Percentiles rank a stretch among this genome's conserved stretches.
Conservation (phyloP, 2,888 invertebrate species). For the Taphrorychus bicolor region DNA sequence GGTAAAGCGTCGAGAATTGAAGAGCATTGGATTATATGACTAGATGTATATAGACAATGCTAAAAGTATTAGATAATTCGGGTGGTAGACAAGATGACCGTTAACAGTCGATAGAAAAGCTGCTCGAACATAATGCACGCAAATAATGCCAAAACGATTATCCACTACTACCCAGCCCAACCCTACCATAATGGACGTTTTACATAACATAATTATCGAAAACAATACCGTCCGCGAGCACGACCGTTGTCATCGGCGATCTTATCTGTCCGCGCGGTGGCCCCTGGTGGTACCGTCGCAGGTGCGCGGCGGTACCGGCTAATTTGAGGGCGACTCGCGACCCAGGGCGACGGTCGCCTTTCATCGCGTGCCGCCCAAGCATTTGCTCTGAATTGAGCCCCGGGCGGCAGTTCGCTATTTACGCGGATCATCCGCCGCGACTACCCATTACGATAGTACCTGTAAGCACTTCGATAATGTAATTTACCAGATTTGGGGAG, state of each 20-base stretch:
- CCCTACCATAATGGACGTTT: background rate
- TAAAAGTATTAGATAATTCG: too few species aligned
- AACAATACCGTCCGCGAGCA: slow-evolving; percentile 5
- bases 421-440: slow-evolving; percentile 21
- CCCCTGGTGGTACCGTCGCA: slow-evolving; percentile 30
- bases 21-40: too few species aligned
- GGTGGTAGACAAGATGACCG: too few species aligned
- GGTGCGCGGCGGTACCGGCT: slow-evolving; percentile 37
- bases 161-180: background rate
- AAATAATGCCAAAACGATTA: background rate
- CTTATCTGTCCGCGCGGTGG: slow-evolving; percentile 21
- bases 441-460: slow-evolving; percentile 4
- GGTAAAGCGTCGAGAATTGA: too few species aligned
- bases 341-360: slow-evolving; percentile 37
- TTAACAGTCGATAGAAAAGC: too few species aligned
- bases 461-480: too few species aligned
- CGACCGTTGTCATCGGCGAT: slow-evolving; percentile 17
- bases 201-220: slow-evolving; percentile 4
- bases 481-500: too few species aligned
- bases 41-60: too few species aligned
- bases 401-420: slow-evolving; percentile 11
- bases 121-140: background rate
- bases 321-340: slow-evolving; percentile 39
- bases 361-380: slow-evolving; percentile 38
- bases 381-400: slow-evolving; percentile 17